phyloP scores from a whole-genome alignment of 2,797 vertebrate species.

The Scleropages formosus region DNA sequence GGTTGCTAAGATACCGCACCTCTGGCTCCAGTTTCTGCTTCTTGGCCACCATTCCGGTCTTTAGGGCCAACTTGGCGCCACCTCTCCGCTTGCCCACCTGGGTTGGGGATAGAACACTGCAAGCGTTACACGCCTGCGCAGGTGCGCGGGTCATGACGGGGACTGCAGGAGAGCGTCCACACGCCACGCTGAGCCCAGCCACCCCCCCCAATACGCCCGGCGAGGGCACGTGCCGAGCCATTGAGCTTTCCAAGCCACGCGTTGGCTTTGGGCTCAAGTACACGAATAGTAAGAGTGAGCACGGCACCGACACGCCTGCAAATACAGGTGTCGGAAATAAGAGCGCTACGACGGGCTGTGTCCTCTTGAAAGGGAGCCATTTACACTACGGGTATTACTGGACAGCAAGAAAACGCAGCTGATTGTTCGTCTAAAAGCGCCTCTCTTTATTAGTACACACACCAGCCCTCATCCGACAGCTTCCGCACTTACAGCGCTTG shows the following conservation, averaged over 20 bases:
- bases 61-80: constrained; percentile 88
- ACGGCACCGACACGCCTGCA: no score
- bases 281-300: neutral
- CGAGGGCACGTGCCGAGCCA: neutral
- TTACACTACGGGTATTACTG: no score
- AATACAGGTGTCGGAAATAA: no score
- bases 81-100: constrained; percentile 98
- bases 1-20: constrained; percentile 54
- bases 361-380: no score
- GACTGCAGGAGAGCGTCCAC: constrained; percentile 73
- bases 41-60: constrained; percentile 96
- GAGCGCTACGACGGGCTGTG: no score
- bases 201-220: constrained; percentile 41
- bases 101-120: constrained; percentile 95
- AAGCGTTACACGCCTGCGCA: constrained; percentile 83
- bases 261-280: neutral
- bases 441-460: no score
- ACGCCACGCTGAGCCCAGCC: constrained; percentile 51
- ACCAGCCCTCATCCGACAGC: no score
- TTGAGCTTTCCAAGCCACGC: neutral
- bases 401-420: no score
- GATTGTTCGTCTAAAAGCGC: no score
- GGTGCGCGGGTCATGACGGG: constrained; percentile 74
- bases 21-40: constrained; percentile 88
- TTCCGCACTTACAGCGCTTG: no score